Evolutionary conservation across 2,113 vertebrate species (phyloP).

Genomic region (Poicephalus meyeri): DNA sequence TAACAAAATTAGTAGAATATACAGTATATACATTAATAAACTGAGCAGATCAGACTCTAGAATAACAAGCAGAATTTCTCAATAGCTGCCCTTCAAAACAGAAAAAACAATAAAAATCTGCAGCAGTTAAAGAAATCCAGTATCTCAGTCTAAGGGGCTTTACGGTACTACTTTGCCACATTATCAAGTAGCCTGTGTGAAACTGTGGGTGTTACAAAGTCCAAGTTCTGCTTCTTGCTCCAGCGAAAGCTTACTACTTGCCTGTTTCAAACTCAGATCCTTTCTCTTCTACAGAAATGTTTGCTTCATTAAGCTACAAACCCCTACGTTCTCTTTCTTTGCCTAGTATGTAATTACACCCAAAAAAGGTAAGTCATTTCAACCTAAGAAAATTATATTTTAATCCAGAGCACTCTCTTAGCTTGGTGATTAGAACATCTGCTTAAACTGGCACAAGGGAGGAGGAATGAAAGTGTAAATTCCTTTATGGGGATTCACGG

Average conservation of each 20-base stretch:
- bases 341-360: not conserved
- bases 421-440: not conserved
- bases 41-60: not conserved
- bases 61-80: not conserved
- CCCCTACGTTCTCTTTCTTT: not conserved
- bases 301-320: not conserved
- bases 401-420: not conserved
- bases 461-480: not conserved
- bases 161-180: not conserved
- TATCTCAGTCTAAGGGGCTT: not conserved
- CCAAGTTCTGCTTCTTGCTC: not conserved
- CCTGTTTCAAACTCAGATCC: not conserved
- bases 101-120: not conserved
- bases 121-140: not conserved
- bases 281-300: not conserved
- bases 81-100: not conserved
- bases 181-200: not conserved
- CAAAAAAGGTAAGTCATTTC: not conserved
- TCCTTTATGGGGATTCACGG: not conserved
- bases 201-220: accelerated
- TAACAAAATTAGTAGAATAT: not conserved
- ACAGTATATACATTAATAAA: not conserved
- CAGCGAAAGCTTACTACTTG: not conserved
- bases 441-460: not conserved
- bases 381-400: not conserved